Percentiles rank a stretch among this genome's conserved stretches.
phyloP scores from a whole-genome alignment of 92 coral and sea anemone genomes.

The Zoanthus sansibaricus region DNA sequence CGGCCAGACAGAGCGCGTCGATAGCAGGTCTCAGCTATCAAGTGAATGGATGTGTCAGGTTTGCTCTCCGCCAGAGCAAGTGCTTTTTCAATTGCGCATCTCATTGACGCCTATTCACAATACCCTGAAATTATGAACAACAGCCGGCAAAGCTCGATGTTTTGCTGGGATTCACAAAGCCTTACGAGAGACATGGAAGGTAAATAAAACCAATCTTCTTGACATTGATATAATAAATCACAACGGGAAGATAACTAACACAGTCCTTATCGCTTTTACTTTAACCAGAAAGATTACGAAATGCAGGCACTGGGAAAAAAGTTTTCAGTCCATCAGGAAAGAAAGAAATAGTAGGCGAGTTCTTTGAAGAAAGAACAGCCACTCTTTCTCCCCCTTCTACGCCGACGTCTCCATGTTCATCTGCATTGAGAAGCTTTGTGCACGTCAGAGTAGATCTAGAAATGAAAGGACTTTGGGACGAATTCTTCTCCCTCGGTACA shows the following conservation, averaged over 20 bases:
- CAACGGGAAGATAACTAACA: conserved; percentile 24
- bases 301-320: conserved; percentile 97
- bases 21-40: conserved; percentile 43
- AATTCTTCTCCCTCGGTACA: conserved; percentile 92
- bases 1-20: conserved; percentile 48
- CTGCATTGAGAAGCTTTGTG: conserved; percentile 68
- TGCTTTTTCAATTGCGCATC: conserved; percentile 99
- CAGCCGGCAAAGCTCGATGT: conserved; percentile 72
- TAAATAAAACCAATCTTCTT: conserved; percentile 48
- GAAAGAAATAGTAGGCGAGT: conserved; percentile 43
- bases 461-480: conserved; percentile 98
- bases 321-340: conserved; percentile 55
- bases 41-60: conserved; percentile 92
- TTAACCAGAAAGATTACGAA: conserved; percentile 86
- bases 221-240: conserved; percentile 11
- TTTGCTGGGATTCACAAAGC: conserved; percentile 93
- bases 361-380: conserved; percentile 56
- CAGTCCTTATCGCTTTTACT: conserved; percentile 5
- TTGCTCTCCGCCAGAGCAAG: conserved; percentile 97
- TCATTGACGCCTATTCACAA: conserved; percentile 94
- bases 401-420: conserved; percentile 69
- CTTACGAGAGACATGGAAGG: conserved; percentile 99
- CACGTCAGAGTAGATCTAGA: conserved; percentile 94
- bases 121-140: conserved; percentile 73
- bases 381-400: conserved; percentile 65